phyloP scores from a whole-genome alignment of 2,888 invertebrate species.

The Macropis europaea region DNA sequence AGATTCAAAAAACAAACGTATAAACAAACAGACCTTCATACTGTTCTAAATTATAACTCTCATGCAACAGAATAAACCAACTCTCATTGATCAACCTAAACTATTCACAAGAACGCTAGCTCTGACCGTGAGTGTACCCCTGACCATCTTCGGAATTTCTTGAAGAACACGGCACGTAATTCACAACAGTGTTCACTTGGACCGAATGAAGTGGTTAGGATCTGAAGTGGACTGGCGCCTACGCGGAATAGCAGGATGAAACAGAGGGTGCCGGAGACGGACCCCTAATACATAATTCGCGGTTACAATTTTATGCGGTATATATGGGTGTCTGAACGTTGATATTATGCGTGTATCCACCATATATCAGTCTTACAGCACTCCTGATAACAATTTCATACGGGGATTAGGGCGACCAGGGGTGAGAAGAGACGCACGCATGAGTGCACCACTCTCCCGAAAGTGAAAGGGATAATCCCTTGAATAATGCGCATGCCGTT shows the following conservation, averaged over 20 bases:
- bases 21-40: too few relatives aligned
- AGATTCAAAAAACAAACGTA: too few relatives aligned
- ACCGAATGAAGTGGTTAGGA: too few relatives aligned
- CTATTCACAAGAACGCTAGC: too few relatives aligned
- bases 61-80: too few relatives aligned
- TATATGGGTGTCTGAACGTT: conserved; percentile 28
- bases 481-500: conserved; percentile 74
- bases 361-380: conserved; percentile 70
- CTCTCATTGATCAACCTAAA: too few relatives aligned
- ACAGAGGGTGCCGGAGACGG: background rate
- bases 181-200: background rate
- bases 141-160: too few relatives aligned
- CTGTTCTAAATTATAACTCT: too few relatives aligned
- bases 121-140: too few relatives aligned
- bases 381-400: conserved; percentile 73
- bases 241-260: background rate
- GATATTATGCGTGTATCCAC: conserved; percentile 52
- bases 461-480: conserved; percentile 72
- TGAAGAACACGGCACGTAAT: background rate
- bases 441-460: conserved; percentile 60
- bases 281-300: conserved; percentile 29
- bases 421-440: conserved; percentile 55
- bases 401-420: conserved; percentile 63
- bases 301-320: conserved; percentile 44
- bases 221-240: background rate